Evolutionary conservation across 2,888 invertebrate genomes (phyloP).

Genomic region (Scelioninae gen. 1): DNA sequence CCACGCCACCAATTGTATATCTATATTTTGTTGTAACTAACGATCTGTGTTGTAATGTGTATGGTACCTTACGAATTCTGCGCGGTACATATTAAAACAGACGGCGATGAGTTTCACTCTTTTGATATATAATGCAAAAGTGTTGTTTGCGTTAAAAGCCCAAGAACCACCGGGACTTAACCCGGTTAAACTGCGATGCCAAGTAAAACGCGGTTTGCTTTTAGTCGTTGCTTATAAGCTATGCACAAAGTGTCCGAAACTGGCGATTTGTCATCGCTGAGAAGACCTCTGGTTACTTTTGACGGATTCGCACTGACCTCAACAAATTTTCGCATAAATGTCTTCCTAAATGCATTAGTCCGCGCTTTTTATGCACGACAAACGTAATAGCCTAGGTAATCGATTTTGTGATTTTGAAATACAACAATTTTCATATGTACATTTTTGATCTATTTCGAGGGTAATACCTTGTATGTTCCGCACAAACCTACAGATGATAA

Average conservation of each 20-base stretch:
- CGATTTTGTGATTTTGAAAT: too few relatives aligned
- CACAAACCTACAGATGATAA: too few relatives aligned
- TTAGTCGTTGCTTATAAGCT: constrained; percentile 81
- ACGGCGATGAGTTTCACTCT: constrained; percentile 80
- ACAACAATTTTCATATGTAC: too few relatives aligned
- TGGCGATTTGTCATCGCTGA: constrained; percentile 66
- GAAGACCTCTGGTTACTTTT: constrained; percentile 62
- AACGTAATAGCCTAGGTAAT: too few relatives aligned
- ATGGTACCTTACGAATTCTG: constrained; percentile 71
- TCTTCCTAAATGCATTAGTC: constrained; percentile 31
- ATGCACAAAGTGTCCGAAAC: constrained; percentile 81
- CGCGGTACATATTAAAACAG: constrained; percentile 83
- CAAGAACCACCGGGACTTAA: constrained; percentile 83
- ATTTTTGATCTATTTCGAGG: too few relatives aligned
- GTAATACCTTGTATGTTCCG: too few relatives aligned
- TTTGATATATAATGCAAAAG: constrained; percentile 84
- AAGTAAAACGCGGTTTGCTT: constrained; percentile 84
- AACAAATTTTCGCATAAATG: constrained; percentile 57
- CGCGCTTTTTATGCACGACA: constrained; percentile 5
- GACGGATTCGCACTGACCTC: constrained; percentile 57
- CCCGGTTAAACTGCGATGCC: constrained; percentile 84
- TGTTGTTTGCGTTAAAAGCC: constrained; percentile 84
- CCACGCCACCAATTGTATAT: not conserved
- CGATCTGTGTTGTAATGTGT: not conserved
- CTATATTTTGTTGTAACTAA: constrained; percentile 1